These are phyloP conservation scores for Pegoplata infirma DNA, from an alignment of 2,888 invertebrate genomes.

Conservation along the genomic window DNA sequence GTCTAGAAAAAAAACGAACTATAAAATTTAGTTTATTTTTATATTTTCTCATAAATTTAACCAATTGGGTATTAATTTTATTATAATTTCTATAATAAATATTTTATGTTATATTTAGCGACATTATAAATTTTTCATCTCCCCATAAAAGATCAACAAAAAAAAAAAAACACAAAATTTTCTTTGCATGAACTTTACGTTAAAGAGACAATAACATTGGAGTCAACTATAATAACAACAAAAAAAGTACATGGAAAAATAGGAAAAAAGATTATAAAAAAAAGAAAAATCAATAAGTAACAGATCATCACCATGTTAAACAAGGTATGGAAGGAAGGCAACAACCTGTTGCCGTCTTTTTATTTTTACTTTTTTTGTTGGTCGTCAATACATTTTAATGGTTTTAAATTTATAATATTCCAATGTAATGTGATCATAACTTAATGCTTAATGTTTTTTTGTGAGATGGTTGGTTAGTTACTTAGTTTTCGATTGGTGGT, in stretches of 20 bases:
- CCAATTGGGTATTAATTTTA: slow-evolving; percentile 34
- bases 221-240: neutral
- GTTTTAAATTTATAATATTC: slow-evolving; percentile 51
- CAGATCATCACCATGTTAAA: slow-evolving; percentile 62
- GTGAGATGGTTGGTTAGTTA: too few relatives aligned
- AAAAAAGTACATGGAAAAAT: neutral
- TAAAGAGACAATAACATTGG: slow-evolving; percentile 37
- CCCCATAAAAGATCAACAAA: slow-evolving; percentile 35
- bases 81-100: slow-evolving; percentile 34
- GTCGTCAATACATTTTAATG: slow-evolving; percentile 41
- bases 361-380: too few relatives aligned
- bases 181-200: slow-evolving; percentile 57
- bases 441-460: slow-evolving; percentile 28
- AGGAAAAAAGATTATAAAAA: slow-evolving; percentile 8
- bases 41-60: neutral
- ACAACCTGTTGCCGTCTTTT: slow-evolving; percentile 50
- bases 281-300: slow-evolving; percentile 61
- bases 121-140: slow-evolving; percentile 53
- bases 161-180: slow-evolving; percentile 43
- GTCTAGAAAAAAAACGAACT: neutral
- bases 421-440: slow-evolving; percentile 55
- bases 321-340: slow-evolving; percentile 25
- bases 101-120: slow-evolving; percentile 56
- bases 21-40: neutral
- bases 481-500: too few relatives aligned